These are phyloP conservation scores for Leptinotarsa texana DNA, from an alignment of 1,140 invertebrate genomes.

Conservation along the genomic window DNA sequence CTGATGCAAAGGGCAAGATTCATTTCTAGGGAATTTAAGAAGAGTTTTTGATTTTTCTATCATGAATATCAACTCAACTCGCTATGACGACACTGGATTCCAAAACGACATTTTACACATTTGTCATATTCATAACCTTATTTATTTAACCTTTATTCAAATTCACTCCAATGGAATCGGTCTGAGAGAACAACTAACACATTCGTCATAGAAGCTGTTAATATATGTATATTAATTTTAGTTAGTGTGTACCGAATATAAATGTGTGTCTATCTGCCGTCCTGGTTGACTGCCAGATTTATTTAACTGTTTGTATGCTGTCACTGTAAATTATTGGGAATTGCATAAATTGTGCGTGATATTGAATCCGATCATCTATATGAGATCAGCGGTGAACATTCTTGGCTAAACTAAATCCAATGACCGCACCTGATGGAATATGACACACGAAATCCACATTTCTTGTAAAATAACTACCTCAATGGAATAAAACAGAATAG, in stretches of 20 bases:
- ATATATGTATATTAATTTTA: slow-evolving; percentile 7
- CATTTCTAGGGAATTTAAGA: too few species aligned
- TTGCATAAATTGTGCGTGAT: background rate
- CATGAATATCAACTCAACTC: too few species aligned
- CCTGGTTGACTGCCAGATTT: background rate
- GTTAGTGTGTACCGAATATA: background rate
- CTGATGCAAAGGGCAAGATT: too few species aligned
- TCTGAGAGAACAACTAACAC: background rate
- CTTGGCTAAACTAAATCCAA: too few species aligned
- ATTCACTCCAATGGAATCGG: background rate
- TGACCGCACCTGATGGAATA: too few species aligned
- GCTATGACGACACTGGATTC: too few species aligned
- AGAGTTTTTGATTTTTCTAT: too few species aligned
- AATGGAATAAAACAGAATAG: too few species aligned
- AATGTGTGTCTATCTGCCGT: background rate
- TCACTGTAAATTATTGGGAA: slow-evolving; percentile 5
- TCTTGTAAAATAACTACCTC: too few species aligned
- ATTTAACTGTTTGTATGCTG: background rate
- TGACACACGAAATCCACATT: too few species aligned
- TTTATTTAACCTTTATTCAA: background rate
- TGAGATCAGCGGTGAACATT: background rate
- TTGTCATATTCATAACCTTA: too few species aligned
- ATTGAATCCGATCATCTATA: background rate
- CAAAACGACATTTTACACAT: too few species aligned
- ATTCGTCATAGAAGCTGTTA: background rate